Evolutionary conservation across 2,797 vertebrate species (phyloP), one percentile per base, ranked within the genome.

Genomic region (Gambusia yucatana): DNA sequence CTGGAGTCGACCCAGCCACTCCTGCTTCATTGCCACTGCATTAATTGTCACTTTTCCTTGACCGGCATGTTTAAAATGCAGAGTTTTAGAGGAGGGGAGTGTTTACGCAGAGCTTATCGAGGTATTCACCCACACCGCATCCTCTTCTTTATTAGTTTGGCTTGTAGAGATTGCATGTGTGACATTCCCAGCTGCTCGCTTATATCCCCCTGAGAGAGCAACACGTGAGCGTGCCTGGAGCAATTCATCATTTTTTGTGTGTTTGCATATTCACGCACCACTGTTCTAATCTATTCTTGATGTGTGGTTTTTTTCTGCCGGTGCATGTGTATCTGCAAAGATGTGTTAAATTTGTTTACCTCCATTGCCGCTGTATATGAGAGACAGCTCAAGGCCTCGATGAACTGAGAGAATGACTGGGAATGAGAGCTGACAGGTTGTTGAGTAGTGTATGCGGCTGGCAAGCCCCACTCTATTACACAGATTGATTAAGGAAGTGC

Each of bases 401-500:
- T 75, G 75, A 82, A 78, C 79, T 25, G 22, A 70, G 59, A 10
- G 76, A 73, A 76, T 69, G 77, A 80, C 61, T 77, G 80, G 82
- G 78, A 91, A 93, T 82, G 77, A 91, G 83, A 90, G 69, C 82
- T 92, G 92, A 92, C 87, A 92, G 83, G 83, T 84, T 79, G 89
- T 77, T 77, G 69, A 77, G 69, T 57, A 6, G 76, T 65, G 65
- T 84, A 84, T 76, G 80, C n/a, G 72, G 57, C 77, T 72, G 78
- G 77, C 80, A 41, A 81, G 74, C 82, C 91, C 75, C 85, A 90
- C 87, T 94, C 89, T 91, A 94, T 94, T 94, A 93, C 71, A 81
- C 80, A 85, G 87, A 91, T 88, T 94, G 92, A 94, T 94, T 94
- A 93, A 93, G 90, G 89, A 94, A 94, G 91, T 92, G 80, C 91